Conservation (phyloP, 2,113 vertebrate species). For the Pycnonotus jocosus region DNA sequence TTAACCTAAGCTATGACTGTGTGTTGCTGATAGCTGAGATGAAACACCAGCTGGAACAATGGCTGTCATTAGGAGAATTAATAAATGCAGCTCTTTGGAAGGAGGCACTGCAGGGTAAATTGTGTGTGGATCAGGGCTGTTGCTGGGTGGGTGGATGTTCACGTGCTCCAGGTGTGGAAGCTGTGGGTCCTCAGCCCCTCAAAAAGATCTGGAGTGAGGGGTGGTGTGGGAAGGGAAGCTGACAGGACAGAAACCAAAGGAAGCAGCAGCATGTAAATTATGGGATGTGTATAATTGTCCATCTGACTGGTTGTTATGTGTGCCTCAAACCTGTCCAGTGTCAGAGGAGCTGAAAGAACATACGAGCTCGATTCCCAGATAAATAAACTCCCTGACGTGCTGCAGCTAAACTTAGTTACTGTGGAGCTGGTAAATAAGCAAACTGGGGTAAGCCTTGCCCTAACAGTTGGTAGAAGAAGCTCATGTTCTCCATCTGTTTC, state of each 20-base stretch:
- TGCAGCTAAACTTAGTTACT: background rate
- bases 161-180: background rate
- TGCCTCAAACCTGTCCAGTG: background rate
- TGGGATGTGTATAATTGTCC: background rate
- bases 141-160: background rate
- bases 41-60: background rate
- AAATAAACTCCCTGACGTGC: background rate
- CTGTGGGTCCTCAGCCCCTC: background rate
- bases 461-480: background rate
- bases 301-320: background rate
- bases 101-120: background rate
- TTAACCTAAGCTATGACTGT: background rate
- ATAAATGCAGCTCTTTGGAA: background rate
- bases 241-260: background rate
- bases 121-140: background rate
- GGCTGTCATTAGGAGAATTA: background rate
- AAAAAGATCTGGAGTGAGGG: background rate
- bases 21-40: background rate
- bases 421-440: background rate
- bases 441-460: background rate
- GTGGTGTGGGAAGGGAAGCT: too few species aligned
- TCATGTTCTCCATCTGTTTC: constrained; percentile 4
- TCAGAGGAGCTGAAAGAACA: background rate
- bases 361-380: background rate
- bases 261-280: background rate